Base-by-base conservation (phyloP, 2,797 vertebrate genomes). In the Scleropages formosus region DNA sequence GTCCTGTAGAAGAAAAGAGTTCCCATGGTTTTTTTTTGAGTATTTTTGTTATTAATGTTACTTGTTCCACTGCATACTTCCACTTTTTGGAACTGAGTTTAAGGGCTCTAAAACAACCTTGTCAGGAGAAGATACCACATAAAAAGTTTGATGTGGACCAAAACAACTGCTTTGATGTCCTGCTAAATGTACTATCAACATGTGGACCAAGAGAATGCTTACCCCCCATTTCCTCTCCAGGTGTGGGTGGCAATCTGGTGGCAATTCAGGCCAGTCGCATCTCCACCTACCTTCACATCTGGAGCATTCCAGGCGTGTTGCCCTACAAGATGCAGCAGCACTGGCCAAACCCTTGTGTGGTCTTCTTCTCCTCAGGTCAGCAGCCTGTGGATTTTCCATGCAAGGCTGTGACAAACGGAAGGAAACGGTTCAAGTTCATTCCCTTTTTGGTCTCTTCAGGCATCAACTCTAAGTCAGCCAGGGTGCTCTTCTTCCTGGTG, bases 181-280 rank as follows among this genome's bases (percentile, higher is more conserved):
- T n/a, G n/a, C n/a, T n/a, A n/a, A n/a, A n/a, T n/a, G n/a, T n/a
- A n/a, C n/a, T 9, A 16, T 51, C 9, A 53, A 8, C 8, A 0
- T n/a, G 18, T 13, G 11, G 53, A 13, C 3, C 53, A 4, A n/a
- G n/a, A 31, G 27, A 39, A 24, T 15, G 4, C 18, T 61, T 60
- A 69, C 9, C 7, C 4, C 59, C 13, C 15, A 26, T n/a, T n/a
- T 74, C 80, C 82, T 78, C 73, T 71, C 0, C 76, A 96, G 95
- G 95, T 78, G 94, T 94, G 0, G 96, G 94, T 26, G 96, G 95
- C 65, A 97, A 96, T 77, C 90, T 96, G 47, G 95, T 95, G 0
- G 94, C 95, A 65, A 93, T 96, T 84, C 95, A 96, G 81, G 94
- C 93, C 72, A 96, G 95, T 83, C 92, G 95, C 66, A 94, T 96